Base-by-base conservation (phyloP, 2,888 invertebrate genomes). In the Drosophila incognita region DNA sequence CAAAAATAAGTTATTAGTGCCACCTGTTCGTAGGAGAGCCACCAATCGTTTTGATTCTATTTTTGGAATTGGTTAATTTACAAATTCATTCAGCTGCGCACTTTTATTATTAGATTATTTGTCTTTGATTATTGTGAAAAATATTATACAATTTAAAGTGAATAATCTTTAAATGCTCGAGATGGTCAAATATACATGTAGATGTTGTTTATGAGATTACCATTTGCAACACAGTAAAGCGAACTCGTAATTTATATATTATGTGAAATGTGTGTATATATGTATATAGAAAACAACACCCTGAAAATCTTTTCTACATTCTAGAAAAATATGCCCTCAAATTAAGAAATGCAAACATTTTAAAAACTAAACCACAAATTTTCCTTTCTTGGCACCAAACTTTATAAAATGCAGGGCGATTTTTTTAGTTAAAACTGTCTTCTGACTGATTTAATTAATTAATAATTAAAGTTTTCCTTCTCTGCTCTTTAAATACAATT, bases 91-190 rank as follows among this genome's bases (percentile, higher is more conserved):
- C n/a, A 49, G 54, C 18, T 49, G 24, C 4, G 36, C 24, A 53
- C 10, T 18, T 38, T 11, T 56, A 38, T 49, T 54, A 58, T 65
- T 29, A 35, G 4, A n/a, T 15, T 18, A 24, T 49, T n/a, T 31
- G 2, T n/a, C 4, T 35, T 36, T 18, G 33, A 29, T 69, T 53
- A 33, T 10, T n/a, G 10, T 24, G 1, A 21, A 27, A 10, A 38
- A 31, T 24, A 36, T 49, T 69, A 60, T 36, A 35, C 56, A 60
- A 31, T 33, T 42, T 33, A 13, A 35, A 21, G 42, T 11, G 21
- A 42, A 5, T n/a, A 18, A 18, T 24, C 7, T 0, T 35, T 4
- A 53, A 53, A 5, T 35, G 6, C 18, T 24, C 18, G 3, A 27
- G 24, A 24, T 54, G 11, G 35, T 54, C 11, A 5, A 42, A 5